Evolutionary conservation across 2,888 invertebrate genomes (phyloP), one percentile per base, ranked within the genome.

Genomic region (Drosophila helvetica): DNA sequence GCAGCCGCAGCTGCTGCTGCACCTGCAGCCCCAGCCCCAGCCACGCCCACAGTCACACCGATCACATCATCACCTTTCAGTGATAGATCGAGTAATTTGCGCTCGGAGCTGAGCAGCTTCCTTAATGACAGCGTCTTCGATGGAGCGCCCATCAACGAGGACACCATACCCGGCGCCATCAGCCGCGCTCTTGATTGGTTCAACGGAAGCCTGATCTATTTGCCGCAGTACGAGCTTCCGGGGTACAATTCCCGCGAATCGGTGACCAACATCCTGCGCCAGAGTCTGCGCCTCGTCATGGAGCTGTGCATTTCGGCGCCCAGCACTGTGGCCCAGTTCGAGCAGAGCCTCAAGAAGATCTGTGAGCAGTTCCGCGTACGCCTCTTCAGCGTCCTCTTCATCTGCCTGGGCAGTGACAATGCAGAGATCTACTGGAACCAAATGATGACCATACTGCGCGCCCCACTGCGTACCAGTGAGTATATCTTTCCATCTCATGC

Each of bases 181-280:
- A 80, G 84, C 38, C 88, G 88, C 18, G 90, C 90, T 2, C 71
- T 92, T 56, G 78, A 80, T n/a, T 90, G 90, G 88, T 81, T 92
- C 10, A 80, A 70, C 47, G 88, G 89, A 19, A 80, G 79, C 63
- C 75, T 92, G 6, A 63, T 88, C 50, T 90, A 84, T 75, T 67
- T 92, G 77, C 90, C 90, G 12, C 91, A 91, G 47, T 91, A 91
- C 70, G 92, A 92, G 65, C 80, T 79, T 10, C 87, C 89, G 17
- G 88, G 90, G 56, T 92, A 90, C 69, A 91, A 92, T 81, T 89
- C 91, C 3, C 84, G 90, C 4, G 90, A 90, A 61, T 92, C 92
- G 0, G 88, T 92, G 1, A 89, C 88, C 72, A 92, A 92, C 65
- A 84, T 80, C 18, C 52, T 92, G 63, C 89, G 91, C 2, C 80